Conservation (phyloP, 2,113 vertebrate species). For the Bubalus kerabau region DNA sequence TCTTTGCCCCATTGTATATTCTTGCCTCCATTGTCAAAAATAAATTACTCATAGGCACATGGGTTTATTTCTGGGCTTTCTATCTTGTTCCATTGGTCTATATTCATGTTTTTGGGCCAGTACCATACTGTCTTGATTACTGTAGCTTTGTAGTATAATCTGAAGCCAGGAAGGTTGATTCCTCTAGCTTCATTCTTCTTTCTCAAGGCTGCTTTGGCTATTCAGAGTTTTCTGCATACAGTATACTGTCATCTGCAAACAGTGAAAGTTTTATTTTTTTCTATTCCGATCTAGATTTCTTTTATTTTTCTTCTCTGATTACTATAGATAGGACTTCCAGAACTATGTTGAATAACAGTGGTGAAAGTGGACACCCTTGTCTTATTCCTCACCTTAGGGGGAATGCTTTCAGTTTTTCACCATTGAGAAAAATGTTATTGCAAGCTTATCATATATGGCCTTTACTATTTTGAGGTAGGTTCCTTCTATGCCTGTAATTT, state of each 20-base stretch:
- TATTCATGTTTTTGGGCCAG: accelerated
- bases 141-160: background rate
- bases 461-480: background rate
- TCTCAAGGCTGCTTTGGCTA: background rate
- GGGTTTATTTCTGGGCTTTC: background rate
- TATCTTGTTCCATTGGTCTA: background rate
- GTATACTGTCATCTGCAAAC: background rate
- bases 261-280: background rate
- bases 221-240: background rate
- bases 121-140: background rate
- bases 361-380: background rate
- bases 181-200: background rate
- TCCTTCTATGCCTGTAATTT: background rate
- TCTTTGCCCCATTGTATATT: background rate
- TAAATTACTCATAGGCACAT: background rate
- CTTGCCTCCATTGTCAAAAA: background rate
- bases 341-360: background rate
- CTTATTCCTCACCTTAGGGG: background rate
- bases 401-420: background rate
- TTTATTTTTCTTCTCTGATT: background rate
- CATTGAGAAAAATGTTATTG: background rate
- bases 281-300: background rate
- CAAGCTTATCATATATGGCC: background rate
- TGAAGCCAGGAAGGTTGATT: background rate
- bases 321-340: background rate